phyloP scores from a whole-genome alignment of 1,140 invertebrate species.

The Drosophila obscura region DNA sequence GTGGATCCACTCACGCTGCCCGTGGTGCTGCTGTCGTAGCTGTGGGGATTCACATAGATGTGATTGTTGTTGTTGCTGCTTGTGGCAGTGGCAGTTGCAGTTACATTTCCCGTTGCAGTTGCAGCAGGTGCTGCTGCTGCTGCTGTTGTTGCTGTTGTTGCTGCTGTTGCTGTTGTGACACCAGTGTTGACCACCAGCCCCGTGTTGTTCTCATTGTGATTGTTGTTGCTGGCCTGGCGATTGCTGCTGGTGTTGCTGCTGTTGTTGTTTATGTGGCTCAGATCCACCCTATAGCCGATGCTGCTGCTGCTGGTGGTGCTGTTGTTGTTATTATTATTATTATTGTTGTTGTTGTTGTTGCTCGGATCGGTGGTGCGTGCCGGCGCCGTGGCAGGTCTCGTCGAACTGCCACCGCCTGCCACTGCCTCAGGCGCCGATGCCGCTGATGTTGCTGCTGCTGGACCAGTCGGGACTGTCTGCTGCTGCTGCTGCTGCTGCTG shows the following conservation, averaged over 20 bases:
- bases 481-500: slow-evolving; percentile 47
- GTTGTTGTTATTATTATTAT: slow-evolving; percentile 29
- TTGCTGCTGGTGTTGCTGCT: slow-evolving; percentile 20
- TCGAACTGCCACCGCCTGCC: slow-evolving; percentile 13
- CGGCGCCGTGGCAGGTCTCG: slow-evolving; percentile 55
- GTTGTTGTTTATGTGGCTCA: slow-evolving; percentile 42
- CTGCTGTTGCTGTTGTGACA: slow-evolving; percentile 1
- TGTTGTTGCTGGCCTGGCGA: slow-evolving; percentile 44
- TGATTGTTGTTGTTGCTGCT: slow-evolving; percentile 73
- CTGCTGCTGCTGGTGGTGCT: slow-evolving; percentile 41
- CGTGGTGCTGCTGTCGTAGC: slow-evolving; percentile 72
- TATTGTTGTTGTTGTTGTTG: slow-evolving; percentile 44
- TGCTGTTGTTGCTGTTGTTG: not conserved
- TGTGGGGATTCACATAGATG: slow-evolving; percentile 81
- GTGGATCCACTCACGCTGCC: slow-evolving; percentile 66
- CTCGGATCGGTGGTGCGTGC: slow-evolving; percentile 41
- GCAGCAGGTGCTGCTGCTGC: slow-evolving; percentile 9
- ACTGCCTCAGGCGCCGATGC: slow-evolving; percentile 11
- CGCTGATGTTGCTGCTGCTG: slow-evolving; percentile 32
- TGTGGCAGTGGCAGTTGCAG: slow-evolving; percentile 7
- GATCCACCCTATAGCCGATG: slow-evolving; percentile 55
- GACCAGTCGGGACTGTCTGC: slow-evolving; percentile 6
- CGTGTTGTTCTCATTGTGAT: slow-evolving; percentile 46
- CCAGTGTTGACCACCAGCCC: slow-evolving; percentile 34
- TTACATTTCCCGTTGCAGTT: slow-evolving; percentile 17